phyloP scores from a whole-genome alignment of 2,113 vertebrate genomes.

The Pangasianodon hypophthalmus region DNA sequence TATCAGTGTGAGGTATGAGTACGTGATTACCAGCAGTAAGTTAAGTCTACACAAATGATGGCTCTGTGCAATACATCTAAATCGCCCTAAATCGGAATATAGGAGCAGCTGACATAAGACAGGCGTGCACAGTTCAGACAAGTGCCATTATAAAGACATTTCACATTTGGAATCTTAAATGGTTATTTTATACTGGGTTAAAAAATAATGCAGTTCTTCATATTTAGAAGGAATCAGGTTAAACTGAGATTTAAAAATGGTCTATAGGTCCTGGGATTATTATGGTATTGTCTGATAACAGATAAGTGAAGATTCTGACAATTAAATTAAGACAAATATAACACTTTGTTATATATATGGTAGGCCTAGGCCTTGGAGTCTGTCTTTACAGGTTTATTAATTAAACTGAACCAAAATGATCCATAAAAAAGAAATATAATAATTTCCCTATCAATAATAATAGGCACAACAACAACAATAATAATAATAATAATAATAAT shows the following conservation, averaged over 20 bases:
- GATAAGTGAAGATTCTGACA: neutral
- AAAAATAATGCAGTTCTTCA: neutral
- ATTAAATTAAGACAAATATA: neutral
- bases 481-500: constrained; percentile 32
- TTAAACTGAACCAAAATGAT: neutral
- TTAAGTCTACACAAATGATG: neutral
- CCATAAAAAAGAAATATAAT: neutral
- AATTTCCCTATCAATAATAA: neutral
- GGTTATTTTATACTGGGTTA: neutral
- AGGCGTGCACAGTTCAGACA: neutral
- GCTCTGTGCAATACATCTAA: neutral
- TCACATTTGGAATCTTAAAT: neutral
- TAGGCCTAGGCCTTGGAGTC: neutral
- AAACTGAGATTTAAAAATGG: too few relatives aligned
- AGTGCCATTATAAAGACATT: neutral
- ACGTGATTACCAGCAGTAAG: neutral
- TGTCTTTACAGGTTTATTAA: neutral
- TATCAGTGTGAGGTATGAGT: neutral
- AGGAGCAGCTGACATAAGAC: neutral
- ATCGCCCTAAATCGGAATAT: neutral
- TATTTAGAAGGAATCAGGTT: neutral
- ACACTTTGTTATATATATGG: neutral
- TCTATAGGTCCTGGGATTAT: too few relatives aligned
- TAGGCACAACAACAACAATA: constrained; percentile 31
- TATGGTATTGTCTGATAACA: neutral